phyloP scores from a whole-genome alignment of 2,888 invertebrate species.

The Sicus ferrugineus region DNA sequence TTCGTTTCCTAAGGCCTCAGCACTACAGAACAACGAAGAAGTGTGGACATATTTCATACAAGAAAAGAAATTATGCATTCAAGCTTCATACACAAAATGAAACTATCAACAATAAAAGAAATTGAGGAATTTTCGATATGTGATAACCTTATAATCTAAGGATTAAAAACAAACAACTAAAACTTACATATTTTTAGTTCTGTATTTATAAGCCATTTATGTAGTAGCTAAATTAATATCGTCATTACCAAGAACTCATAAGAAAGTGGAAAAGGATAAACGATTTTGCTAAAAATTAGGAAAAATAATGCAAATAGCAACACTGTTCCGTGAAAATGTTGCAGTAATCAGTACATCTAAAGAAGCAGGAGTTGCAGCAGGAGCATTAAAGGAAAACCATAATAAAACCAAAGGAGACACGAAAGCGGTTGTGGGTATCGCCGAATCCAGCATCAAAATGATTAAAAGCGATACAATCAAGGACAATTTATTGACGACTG shows the following conservation, averaged over 20 bases:
- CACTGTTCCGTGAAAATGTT: conserved; percentile 40
- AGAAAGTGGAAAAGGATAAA: neutral
- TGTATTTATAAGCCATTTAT: neutral
- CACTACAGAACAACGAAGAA: conserved; percentile 1
- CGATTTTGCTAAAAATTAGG: neutral
- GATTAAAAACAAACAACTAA: conserved; percentile 6
- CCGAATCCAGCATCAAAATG: conserved; percentile 7
- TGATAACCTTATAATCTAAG: conserved; percentile 22
- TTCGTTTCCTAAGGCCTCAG: neutral
- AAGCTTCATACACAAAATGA: neutral
- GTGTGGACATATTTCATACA: neutral
- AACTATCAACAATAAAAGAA: conserved; percentile 1
- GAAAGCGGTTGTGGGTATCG: neutral
- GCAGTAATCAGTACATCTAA: conserved; percentile 31
- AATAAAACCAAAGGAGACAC: neutral
- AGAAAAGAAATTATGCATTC: too few species aligned
- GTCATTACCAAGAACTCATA: neutral
- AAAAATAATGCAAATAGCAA: conserved; percentile 43
- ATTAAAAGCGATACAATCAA: neutral
- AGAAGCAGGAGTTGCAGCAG: neutral
- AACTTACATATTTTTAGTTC: conserved; percentile 15
- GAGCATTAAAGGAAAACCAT: conserved; percentile 1
- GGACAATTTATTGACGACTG: neutral
- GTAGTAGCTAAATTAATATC: neutral
- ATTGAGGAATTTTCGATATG: conserved; percentile 23